Conservation (phyloP, 1,140 invertebrate species). For the Bicyclus anynana region DNA sequence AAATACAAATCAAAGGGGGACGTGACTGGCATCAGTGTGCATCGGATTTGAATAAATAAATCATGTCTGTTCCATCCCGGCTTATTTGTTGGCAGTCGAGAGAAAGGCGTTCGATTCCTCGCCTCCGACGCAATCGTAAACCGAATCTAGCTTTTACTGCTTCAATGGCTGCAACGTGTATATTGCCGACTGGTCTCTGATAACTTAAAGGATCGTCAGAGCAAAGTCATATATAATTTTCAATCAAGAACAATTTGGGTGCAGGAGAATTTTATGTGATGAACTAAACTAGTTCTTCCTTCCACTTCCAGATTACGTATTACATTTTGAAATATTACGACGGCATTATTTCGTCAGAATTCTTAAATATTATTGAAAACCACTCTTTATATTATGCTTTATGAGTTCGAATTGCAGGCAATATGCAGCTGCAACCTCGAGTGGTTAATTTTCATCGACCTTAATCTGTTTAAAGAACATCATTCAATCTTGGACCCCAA, state of each 20-base stretch:
- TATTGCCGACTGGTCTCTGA: slow-evolving; percentile 26
- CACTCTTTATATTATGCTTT: not conserved
- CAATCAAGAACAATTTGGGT: too few species aligned
- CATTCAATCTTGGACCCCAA: slow-evolving; percentile 22
- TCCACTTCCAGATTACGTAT: too few species aligned
- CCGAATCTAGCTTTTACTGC: slow-evolving; percentile 52
- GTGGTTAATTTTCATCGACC: slow-evolving; percentile 28
- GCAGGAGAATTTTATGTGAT: too few species aligned
- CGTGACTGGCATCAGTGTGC: slow-evolving; percentile 54
- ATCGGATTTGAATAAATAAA: slow-evolving; percentile 68
- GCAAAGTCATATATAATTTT: too few species aligned
- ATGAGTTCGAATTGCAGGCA: not conserved
- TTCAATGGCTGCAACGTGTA: slow-evolving; percentile 31
- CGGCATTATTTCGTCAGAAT: too few species aligned
- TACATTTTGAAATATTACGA: too few species aligned
- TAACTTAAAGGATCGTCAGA: too few species aligned
- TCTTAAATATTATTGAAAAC: not conserved
- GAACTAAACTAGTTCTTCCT: too few species aligned
- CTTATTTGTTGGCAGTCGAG: slow-evolving; percentile 55
- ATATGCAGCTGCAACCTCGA: slow-evolving; percentile 14
- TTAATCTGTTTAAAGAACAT: slow-evolving; percentile 21
- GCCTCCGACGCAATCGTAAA: slow-evolving; percentile 45
- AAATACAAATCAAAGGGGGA: slow-evolving; percentile 46
- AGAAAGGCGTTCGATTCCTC: slow-evolving; percentile 59
- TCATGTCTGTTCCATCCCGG: slow-evolving; percentile 49